Base-by-base conservation (phyloP, 2,797 vertebrate genomes). In the Valencia hispanica region DNA sequence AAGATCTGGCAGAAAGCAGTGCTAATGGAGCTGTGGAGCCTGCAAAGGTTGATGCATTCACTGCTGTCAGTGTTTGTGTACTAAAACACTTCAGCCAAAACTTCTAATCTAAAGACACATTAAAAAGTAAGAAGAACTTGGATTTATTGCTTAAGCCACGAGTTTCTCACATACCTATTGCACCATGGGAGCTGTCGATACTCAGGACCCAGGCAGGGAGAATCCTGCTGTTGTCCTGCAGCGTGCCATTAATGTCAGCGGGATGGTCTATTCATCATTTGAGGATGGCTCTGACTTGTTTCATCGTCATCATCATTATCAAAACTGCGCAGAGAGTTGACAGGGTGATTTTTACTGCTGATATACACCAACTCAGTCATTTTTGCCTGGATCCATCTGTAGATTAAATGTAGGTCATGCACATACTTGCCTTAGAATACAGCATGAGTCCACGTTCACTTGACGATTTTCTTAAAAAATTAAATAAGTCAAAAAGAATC, bases 21-120 rank as follows among this genome's bases (percentile, higher is more conserved):
- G 59, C 76, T 78, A 79, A 74, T 79, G 78, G 72, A 45, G 72
- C 80, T 68, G 51, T 43, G 75, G 86, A 83, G 77, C 65, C 59
- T 74, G 68, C 84, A 82, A 81, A 77, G 76, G 81, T 85, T 82
- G 79, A 74, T 74, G 50, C 59, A 75, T 73, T 79, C 77, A 82
- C 82, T 53, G 73, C 74, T 68, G 63, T 73, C 70, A 61, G 61
- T 63, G 47, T 36, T 14, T 59, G 36, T 22, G 39, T 59, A 68
- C 59, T 51, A 22, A 45, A 51, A 39, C 32, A 32, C 25, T 55
- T 43, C 41, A 63, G 36, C 20, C 53, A 41, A 32, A 61, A 77
- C 25, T 25, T 77, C 1, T n/a, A 20, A 27, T 12, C 4, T 47
- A 5, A 30, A 51, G 36, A 27, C 47, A n/a, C 0, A 1, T 10